Evolutionary conservation across 2,888 invertebrate species (phyloP).

Genomic region (Oscheius myriophilus): DNA sequence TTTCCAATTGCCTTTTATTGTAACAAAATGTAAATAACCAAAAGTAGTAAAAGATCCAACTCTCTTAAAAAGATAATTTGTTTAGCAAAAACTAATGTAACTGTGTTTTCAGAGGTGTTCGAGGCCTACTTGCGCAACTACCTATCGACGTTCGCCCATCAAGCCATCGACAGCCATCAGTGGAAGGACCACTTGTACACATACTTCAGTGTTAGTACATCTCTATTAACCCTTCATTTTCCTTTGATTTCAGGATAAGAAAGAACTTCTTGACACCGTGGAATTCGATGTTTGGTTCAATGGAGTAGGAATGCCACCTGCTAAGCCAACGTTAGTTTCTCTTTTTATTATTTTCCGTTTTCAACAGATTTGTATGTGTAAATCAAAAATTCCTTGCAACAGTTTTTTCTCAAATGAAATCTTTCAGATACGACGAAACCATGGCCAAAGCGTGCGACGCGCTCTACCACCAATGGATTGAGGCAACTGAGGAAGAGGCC

Average conservation of each 20-base stretch:
- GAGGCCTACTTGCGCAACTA: slow-evolving; percentile 86
- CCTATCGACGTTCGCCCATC: slow-evolving; percentile 82
- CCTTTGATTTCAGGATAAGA: slow-evolving; percentile 72
- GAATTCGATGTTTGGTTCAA: slow-evolving; percentile 88
- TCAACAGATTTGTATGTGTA: not conserved
- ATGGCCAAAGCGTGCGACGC: slow-evolving; percentile 55
- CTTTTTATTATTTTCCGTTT: too few relatives aligned
- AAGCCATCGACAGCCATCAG: slow-evolving; percentile 84
- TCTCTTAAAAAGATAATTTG: too few relatives aligned
- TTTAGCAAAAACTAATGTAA: too few relatives aligned
- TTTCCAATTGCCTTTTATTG: too few relatives aligned
- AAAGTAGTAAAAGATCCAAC: too few relatives aligned
- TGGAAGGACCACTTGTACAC: slow-evolving; percentile 84
- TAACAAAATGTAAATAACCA: too few relatives aligned
- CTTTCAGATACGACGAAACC: slow-evolving; percentile 45
- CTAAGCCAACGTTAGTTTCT: slow-evolving; percentile 79
- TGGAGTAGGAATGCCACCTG: slow-evolving; percentile 86
- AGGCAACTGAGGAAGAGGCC: slow-evolving; percentile 43
- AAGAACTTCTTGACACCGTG: slow-evolving; percentile 76
- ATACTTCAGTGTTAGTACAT: slow-evolving; percentile 73
- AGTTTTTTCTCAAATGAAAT: not conserved
- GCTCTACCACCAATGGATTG: slow-evolving; percentile 45
- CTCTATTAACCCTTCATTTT: slow-evolving; percentile 68
- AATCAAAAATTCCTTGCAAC: not conserved
- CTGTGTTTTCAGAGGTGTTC: slow-evolving; percentile 75